Base-by-base conservation (phyloP, 1,140 invertebrate species). In the Zaprionus kolodkinae region DNA sequence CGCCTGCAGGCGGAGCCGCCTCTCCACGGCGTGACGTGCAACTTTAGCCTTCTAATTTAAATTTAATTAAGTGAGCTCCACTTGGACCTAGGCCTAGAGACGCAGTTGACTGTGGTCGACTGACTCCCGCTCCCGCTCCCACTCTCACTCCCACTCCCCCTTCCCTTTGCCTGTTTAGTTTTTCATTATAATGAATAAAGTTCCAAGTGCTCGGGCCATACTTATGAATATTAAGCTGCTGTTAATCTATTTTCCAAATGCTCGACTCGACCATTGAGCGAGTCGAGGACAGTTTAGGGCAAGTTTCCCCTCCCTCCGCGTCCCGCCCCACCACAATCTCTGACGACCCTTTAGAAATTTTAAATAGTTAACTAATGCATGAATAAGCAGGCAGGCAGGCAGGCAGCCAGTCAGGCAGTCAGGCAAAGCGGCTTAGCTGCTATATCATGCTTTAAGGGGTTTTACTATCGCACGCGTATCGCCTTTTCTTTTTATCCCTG, bases 21-120 rank as follows among this genome's bases (percentile, higher is more conserved):
- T 13, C 21, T 50, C 13, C 15, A 13, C 27, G 6, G 62, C 78
- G 85, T 85, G 85, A 81, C 81, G 85, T 85, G 83, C 81, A 89
- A 81, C 81, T 89, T 89, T 88, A 88, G 85, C 78, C 85, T 81
- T 76, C 76, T 89, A 89, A 89, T 89, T 89, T 89, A 89, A 89
- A 89, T 89, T 89, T 89, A 89, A 89, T 89, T 89, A 89, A 89
- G 85, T 89, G 76, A 78, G 63, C 80, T 76, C 76, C 76, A 85
- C 76, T 84, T 70, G 43, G 67, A 60, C 62, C 40, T 30, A 15
- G 48, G 62, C 48, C 50, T 30, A 21, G 52, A 17, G 3, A 33
- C 45, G 10, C 36, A 60, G 17, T 56, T 30, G 60, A 50, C 50
- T 50, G 12, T 21, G 17, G 17, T 13, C 21, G 30, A 25, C 48